These are phyloP conservation scores for Argyrosomus regius DNA, from an alignment of 2,797 vertebrate species.

Conservation along the genomic window DNA sequence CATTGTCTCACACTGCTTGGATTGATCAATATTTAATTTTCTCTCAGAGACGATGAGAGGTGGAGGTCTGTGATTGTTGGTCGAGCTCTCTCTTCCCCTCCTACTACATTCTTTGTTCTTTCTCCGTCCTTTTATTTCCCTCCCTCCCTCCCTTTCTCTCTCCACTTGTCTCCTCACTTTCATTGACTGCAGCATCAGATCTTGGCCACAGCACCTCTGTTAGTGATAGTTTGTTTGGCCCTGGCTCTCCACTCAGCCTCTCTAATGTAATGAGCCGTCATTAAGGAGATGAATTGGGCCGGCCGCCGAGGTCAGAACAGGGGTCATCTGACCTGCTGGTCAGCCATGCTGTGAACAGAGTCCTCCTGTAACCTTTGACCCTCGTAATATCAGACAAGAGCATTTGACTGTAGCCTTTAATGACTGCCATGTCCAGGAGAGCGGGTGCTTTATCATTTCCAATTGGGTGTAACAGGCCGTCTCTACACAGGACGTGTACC, in stretches of 20 bases:
- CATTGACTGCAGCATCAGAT: conserved; percentile 47
- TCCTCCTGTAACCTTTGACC: conserved; percentile 80
- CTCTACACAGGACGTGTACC: not conserved
- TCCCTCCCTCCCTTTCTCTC: not conserved
- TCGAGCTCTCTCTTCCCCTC: conserved; percentile 37
- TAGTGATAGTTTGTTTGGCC: conserved; percentile 45
- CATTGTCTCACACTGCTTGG: conserved; percentile 85
- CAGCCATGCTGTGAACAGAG: conserved; percentile 72
- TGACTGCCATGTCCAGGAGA: conserved; percentile 71
- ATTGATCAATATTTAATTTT: conserved; percentile 96
- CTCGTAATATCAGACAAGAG: conserved; percentile 69
- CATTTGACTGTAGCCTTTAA: conserved; percentile 76
- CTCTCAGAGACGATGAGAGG: conserved; percentile 82
- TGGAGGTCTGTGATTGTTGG: conserved; percentile 70
- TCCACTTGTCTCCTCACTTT: conserved; percentile 22
- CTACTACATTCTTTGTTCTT: conserved; percentile 50
- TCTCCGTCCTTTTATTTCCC: conserved; percentile 36
- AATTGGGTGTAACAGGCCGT: conserved; percentile 22
- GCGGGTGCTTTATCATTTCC: conserved; percentile 69
- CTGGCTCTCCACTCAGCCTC: conserved; percentile 45
- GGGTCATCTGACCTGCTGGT: conserved; percentile 72
- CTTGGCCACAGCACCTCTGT: conserved; percentile 20
- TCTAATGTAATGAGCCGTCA: conserved; percentile 80
- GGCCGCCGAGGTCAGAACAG: conserved; percentile 62
- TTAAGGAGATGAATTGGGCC: conserved; percentile 81